Base-by-base conservation (phyloP, 92 coral and sea anemone genomes). In the Heteractis magnifica region DNA sequence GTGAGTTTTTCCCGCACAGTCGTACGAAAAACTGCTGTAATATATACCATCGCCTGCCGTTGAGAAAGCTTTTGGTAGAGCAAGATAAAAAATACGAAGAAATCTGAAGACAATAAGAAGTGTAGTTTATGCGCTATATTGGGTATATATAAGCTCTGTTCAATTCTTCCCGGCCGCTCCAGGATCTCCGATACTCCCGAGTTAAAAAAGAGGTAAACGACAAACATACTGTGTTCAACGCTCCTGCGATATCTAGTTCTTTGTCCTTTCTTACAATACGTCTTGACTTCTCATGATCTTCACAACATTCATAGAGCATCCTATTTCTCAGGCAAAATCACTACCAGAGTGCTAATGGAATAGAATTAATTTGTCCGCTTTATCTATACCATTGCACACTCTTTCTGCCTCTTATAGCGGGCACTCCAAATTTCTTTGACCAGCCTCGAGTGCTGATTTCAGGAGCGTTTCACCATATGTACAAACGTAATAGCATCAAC, bases 401-500 rank as follows among this genome's bases (percentile, higher is more conserved):
- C 9, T 53, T 8, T 53, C 58, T 53, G 2, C 58, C 58, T 62
- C 20, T 62, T 62, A 62, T 62, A 62, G 70, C 70, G 23, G 19
- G 10, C 70, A 68, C 18, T 9, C 21, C 26, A 68, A 68, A 68
- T 68, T 20, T 68, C 73, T 68, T 26, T 68, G 48, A 68, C 20
- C 73, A 26, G 73, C 49, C 26, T 68, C 4, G 49, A 68, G 49
- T 20, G 73, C 13, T 68, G 73, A 8, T 48, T 21, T 68, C 73
- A 68, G 23, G 10, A 68, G 73, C 10, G 50, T 48, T 26, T 68
- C 73, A 26, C 18, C 73, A 14, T 68, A 23, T 68, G 73, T 68
- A 68, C 73, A 68, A 26, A 68, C 48, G 26, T 68, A 68, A 68
- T 68, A 68, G 73, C 73, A 68, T 68, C 34, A n/a, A 65, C 21